A percentile compares a stretch with the other conserved stretches of the same genome.
Evolutionary conservation across 2,888 invertebrate genomes (phyloP).

Genomic region (Heliconius sara): DNA sequence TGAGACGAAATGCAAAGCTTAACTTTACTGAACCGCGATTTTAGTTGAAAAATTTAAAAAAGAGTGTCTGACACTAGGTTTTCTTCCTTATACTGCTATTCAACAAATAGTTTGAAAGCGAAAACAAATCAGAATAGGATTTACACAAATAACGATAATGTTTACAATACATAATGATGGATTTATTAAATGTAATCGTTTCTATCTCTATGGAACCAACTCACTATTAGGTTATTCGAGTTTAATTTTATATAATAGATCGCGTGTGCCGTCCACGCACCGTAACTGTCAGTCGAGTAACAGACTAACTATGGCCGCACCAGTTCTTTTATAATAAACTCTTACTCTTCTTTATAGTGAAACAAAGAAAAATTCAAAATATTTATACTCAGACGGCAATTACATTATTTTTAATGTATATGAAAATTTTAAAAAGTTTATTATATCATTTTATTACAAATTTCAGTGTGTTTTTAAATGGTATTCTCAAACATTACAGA

Average conservation of each 20-base stretch:
- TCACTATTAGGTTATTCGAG: conserved; percentile 9
- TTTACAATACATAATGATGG: neutral
- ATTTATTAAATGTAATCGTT: neutral
- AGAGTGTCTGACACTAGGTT: too few species aligned
- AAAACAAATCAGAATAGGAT: neutral
- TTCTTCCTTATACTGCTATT: too few species aligned
- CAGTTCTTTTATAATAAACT: conserved; percentile 34
- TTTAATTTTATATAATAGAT: conserved; percentile 31
- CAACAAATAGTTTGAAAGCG: too few species aligned
- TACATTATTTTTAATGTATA: neutral
- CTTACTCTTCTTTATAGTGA: conserved; percentile 5
- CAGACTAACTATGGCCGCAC: conserved; percentile 40
- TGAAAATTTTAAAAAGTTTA: neutral
- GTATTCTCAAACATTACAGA: too few species aligned
- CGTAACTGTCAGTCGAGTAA: conserved; percentile 57
- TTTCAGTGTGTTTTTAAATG: neutral
- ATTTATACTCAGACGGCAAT: neutral
- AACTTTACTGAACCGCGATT: too few species aligned
- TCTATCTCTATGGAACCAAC: neutral
- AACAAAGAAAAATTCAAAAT: neutral
- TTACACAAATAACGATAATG: neutral
- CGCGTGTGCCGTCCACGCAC: conserved; percentile 47
- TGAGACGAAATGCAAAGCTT: too few species aligned
- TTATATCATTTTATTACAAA: neutral
- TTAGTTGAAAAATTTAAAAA: too few species aligned